A percentile compares a stretch with the other conserved stretches of the same genome.
Evolutionary conservation across 2,888 invertebrate genomes (phyloP).

Genomic region (Phalera bucephala): DNA sequence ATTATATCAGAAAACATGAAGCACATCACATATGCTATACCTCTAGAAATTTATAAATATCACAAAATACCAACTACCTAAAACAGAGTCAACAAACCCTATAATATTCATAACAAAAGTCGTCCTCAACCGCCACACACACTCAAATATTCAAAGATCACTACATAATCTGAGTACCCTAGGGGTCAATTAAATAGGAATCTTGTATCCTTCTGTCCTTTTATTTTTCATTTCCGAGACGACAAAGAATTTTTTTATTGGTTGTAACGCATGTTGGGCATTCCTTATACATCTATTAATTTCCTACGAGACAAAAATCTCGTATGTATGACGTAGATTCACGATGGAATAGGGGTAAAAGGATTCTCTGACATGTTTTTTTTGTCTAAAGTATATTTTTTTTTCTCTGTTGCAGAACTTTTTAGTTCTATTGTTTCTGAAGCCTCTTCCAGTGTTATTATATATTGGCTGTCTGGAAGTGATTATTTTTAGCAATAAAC

Average conservation of each 20-base stretch:
- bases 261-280: constrained; percentile 28
- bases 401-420: too few species aligned
- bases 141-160: neutral
- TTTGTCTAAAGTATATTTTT: constrained; percentile 1
- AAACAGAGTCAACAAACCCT: neutral
- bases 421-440: too few species aligned
- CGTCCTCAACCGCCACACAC: neutral
- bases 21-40: too few species aligned
- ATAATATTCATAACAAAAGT: neutral
- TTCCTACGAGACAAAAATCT: constrained; percentile 36
- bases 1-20: too few species aligned
- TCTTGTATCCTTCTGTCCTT: constrained; percentile 9
- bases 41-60: too few species aligned
- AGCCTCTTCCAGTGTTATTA: neutral
- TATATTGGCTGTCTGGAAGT: too few species aligned
- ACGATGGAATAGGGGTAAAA: constrained; percentile 17
- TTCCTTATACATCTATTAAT: constrained; percentile 37
- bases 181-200: constrained; percentile 12
- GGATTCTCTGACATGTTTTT: constrained; percentile 13
- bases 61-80: too few species aligned
- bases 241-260: constrained; percentile 31
- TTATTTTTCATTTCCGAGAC: constrained; percentile 30
- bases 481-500: too few species aligned
- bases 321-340: constrained; percentile 12
- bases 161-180: neutral